Evolutionary conservation across 1,140 invertebrate genomes (phyloP), one percentile per base, ranked within the genome.

Genomic region (Branchinecta lynchi): DNA sequence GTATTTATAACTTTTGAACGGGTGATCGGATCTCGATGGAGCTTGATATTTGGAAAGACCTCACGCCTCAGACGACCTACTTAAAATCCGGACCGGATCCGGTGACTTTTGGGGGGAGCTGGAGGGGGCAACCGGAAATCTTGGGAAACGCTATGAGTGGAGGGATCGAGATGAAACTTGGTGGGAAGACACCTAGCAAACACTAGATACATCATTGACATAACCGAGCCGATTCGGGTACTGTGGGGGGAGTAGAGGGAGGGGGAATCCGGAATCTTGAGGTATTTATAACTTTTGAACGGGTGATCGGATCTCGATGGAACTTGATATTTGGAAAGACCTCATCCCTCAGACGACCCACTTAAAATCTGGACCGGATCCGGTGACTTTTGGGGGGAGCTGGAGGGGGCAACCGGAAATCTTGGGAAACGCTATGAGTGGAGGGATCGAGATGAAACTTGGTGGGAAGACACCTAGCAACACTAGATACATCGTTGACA

Each of bases 21-120:
- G 46, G 46, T 51, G n/a, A 51, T 51, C n/a, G 46, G 46, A 51
- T 51, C 46, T 51, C n/a, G n/a, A 51, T 51, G 46, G n/a, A 51
- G n/a, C n/a, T 51, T 51, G 46, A 51, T 51, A 51, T 51, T 51
- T 51, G 46, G 46, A 51, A 51, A n/a, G 46, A 51, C n/a, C 9
- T 51, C 46, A n/a, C n/a, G n/a, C n/a, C 46, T 51, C 46, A 51
- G 46, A 51, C 46, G 9, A 51, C n/a, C n/a, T 51, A 51, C n/a
- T 51, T 51, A 51, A 9, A 51, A n/a, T 51, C n/a, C 46, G 9
- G 46, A 51, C 46, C 9, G n/a, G 46, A 51, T 51, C 46, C n/a
- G 46, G 46, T 51, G 46, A 51, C 46, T 9, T 51, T n/a, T 51
- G 46, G 46, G 46, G 46, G 46, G 46, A 51, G 46, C n/a, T 51